Conservation (phyloP, 2,797 vertebrate species). For the Microctenopoma lineatum region DNA sequence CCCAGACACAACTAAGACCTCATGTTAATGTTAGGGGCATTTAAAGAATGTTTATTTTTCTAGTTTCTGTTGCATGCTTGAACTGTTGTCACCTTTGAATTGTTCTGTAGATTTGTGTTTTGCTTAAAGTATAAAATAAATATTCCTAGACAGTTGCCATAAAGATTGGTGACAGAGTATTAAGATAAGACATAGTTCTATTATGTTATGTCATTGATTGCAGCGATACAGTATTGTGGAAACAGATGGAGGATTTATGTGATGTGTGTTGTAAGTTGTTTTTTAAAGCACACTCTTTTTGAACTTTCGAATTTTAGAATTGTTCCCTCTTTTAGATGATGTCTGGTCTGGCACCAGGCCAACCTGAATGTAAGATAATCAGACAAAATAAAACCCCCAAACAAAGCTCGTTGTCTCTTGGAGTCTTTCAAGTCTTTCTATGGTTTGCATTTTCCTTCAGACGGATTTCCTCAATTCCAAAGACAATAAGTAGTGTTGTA, state of each 20-base stretch:
- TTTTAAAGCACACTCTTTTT: conserved; percentile 55
- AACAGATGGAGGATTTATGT: conserved; percentile 52
- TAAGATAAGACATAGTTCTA: conserved; percentile 45
- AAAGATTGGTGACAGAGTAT: conserved; percentile 53
- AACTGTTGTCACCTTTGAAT: conserved; percentile 57
- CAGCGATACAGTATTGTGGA: conserved; percentile 24
- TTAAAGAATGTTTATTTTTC: conserved; percentile 73
- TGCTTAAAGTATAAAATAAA: conserved; percentile 29
- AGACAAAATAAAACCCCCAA: conserved; percentile 69
- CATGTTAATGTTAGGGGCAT: conserved; percentile 51
- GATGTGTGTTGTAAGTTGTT: conserved; percentile 43
- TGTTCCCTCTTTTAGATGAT: conserved; percentile 46
- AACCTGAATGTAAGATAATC: conserved; percentile 76
- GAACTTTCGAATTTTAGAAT: conserved; percentile 45
- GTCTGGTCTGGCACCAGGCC: conserved; percentile 71
- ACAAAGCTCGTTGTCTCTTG: conserved; percentile 44
- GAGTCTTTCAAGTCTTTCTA: conserved; percentile 25
- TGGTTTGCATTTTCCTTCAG: conserved; percentile 47
- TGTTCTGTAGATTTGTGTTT: conserved; percentile 52
- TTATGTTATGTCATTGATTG: conserved; percentile 56
- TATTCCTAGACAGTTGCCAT: conserved; percentile 63
- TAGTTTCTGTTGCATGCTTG: conserved; percentile 74
- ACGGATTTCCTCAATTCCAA: conserved; percentile 35
- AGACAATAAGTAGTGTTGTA: conserved; percentile 24
- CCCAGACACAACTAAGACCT: conserved; percentile 67